Percentiles rank a stretch among this genome's conserved stretches.
Evolutionary conservation across 2,113 vertebrate genomes (phyloP).

Genomic region (Porphyrio hochstetteri): DNA sequence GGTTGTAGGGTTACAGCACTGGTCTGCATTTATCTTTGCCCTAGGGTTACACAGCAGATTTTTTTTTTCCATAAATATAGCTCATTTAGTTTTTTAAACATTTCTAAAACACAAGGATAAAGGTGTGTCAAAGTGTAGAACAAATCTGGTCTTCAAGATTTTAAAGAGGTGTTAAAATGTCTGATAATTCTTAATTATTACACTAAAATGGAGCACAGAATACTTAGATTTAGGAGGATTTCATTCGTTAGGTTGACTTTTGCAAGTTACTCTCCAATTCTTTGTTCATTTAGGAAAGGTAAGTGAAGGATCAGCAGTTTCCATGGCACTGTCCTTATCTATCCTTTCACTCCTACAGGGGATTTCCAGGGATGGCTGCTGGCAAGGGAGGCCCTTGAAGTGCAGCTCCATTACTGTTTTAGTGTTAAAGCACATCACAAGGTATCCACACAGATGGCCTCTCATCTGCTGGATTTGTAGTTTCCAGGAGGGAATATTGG

Average conservation of each 20-base stretch:
- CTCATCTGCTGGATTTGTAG: slow-evolving; percentile 61
- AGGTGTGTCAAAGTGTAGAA: neutral
- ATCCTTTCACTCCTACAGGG: slow-evolving; percentile 57
- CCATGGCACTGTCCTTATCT: slow-evolving; percentile 48
- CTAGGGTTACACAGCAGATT: neutral
- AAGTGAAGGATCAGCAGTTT: slow-evolving; percentile 25
- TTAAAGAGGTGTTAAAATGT: neutral
- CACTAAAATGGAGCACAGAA: neutral
- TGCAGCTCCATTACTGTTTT: slow-evolving; percentile 46
- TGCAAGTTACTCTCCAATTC: neutral
- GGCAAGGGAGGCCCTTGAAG: slow-evolving; percentile 56
- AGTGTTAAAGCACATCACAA: slow-evolving; percentile 57
- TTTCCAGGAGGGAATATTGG: slow-evolving; percentile 54
- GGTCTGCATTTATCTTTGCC: neutral
- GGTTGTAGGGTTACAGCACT: neutral
- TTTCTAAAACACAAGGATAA: neutral
- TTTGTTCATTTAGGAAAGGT: neutral
- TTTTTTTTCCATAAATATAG: neutral
- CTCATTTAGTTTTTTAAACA: neutral
- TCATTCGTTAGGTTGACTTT: neutral
- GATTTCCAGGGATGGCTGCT: slow-evolving; percentile 57
- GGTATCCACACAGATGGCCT: slow-evolving; percentile 67
- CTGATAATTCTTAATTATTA: neutral
- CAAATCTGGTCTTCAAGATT: neutral
- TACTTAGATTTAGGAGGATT: neutral